phyloP scores from a whole-genome alignment of 1,140 invertebrate species.

The Conus betulinus region DNA sequence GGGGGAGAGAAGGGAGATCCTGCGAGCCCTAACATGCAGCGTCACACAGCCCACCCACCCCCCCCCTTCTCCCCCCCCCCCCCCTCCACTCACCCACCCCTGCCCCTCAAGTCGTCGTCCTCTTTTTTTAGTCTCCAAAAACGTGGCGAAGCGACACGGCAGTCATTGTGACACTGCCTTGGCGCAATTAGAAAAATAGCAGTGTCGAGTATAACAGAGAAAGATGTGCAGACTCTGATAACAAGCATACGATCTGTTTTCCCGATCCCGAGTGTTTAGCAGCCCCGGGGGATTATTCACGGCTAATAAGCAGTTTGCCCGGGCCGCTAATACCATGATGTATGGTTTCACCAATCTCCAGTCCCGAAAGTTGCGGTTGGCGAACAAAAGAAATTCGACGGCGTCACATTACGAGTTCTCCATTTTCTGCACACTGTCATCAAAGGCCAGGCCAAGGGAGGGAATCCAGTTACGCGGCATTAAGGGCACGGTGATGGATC shows the following conservation, averaged over 20 bases:
- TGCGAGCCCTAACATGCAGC: background rate
- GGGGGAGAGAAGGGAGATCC: background rate
- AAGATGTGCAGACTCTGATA: constrained; percentile 14
- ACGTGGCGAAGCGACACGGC: background rate
- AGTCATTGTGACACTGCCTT: background rate
- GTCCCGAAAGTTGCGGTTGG: constrained; percentile 6
- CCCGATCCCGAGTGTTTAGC: background rate
- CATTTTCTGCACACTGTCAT: constrained; percentile 22
- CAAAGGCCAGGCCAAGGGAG: background rate
- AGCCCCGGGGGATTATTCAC: background rate
- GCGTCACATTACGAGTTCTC: constrained; percentile 12
- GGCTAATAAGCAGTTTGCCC: constrained; percentile 15
- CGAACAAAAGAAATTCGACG: constrained; percentile 29
- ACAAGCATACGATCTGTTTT: constrained; percentile 25
- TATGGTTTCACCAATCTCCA: constrained; percentile 13
- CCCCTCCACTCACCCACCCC: background rate
- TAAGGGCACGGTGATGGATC: background rate
- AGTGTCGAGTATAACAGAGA: background rate
- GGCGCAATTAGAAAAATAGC: background rate
- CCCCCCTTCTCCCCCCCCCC: background rate
- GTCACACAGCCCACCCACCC: background rate
- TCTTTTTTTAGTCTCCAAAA: background rate
- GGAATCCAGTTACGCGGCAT: constrained; percentile 21
- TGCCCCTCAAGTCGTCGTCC: background rate
- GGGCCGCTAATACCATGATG: constrained; percentile 3